These are phyloP conservation scores for Merodon equestris DNA, from an alignment of 2,888 invertebrate genomes.

Conservation along the genomic window DNA sequence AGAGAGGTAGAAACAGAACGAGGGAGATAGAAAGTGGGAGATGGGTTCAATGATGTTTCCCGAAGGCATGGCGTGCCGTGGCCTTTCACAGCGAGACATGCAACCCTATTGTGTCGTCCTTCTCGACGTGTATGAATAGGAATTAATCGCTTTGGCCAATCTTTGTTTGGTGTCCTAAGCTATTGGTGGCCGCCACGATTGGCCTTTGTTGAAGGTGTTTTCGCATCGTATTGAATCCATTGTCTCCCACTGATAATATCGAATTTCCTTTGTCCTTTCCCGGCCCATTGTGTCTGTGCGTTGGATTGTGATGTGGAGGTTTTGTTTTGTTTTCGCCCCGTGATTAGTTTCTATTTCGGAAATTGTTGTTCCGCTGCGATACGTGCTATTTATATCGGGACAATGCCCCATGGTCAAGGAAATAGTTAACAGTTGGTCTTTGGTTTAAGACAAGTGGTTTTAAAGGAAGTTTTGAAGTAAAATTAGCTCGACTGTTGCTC, in stretches of 20 bases:
- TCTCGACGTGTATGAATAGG: constrained; percentile 42
- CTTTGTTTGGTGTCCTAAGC: constrained; percentile 42
- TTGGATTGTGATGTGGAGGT: constrained; percentile 1
- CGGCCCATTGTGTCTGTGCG: constrained; percentile 28
- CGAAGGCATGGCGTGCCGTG: constrained; percentile 37
- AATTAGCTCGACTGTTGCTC: too few species aligned
- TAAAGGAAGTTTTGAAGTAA: too few species aligned
- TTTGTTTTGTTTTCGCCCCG: constrained; percentile 10
- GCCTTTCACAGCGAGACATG: constrained; percentile 20
- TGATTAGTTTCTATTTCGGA: constrained; percentile 47
- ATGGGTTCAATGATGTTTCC: constrained; percentile 49
- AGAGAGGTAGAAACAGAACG: too few species aligned
- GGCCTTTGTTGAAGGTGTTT: constrained; percentile 54
- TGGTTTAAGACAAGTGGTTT: too few species aligned
- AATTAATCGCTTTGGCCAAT: constrained; percentile 65
- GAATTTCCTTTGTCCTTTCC: constrained; percentile 60
- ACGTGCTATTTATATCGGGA: not conserved
- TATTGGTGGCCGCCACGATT: constrained; percentile 27
- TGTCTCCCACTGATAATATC: constrained; percentile 64
- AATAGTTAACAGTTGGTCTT: too few species aligned
- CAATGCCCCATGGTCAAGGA: too few species aligned
- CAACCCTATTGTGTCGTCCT: too few species aligned
- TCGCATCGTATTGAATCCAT: constrained; percentile 50
- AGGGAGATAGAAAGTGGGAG: constrained; percentile 13
- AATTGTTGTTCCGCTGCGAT: constrained; percentile 20